These are phyloP conservation scores for Lissocephala sabroskyi DNA, from an alignment of 2,888 invertebrate genomes.

Conservation along the genomic window DNA sequence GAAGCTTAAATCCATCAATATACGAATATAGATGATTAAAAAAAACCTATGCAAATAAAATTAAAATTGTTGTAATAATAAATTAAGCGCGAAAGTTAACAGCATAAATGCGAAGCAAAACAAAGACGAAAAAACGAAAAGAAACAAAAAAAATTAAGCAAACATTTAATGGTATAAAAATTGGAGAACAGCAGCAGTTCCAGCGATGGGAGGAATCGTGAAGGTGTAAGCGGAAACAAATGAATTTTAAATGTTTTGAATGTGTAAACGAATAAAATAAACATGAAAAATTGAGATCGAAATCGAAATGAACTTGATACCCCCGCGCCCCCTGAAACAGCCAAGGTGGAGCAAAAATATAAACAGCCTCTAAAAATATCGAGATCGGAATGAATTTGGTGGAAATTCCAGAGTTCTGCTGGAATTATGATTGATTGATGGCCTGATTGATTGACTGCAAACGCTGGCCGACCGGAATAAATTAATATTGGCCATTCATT, in stretches of 20 bases:
- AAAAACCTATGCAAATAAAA: not conserved
- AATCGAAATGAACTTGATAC: not conserved
- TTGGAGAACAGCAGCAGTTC: conserved; percentile 9
- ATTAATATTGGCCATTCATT: too few species aligned
- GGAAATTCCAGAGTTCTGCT: too few species aligned
- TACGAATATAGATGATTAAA: too few species aligned
- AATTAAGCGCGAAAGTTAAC: conserved; percentile 56
- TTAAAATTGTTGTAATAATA: conserved; percentile 5
- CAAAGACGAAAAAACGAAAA: conserved; percentile 6
- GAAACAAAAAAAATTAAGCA: not conserved
- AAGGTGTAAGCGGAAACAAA: conserved; percentile 5
- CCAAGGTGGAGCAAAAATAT: too few species aligned
- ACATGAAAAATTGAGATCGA: conserved; percentile 12
- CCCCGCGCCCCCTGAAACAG: too few species aligned
- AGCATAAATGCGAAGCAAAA: conserved; percentile 50
- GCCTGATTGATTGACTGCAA: too few species aligned
- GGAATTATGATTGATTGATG: too few species aligned
- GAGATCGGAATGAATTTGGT: too few species aligned
- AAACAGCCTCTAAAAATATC: too few species aligned
- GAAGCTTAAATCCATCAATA: not conserved
- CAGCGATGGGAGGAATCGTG: conserved; percentile 9
- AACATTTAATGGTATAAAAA: conserved; percentile 6
- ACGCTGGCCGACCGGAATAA: too few species aligned
- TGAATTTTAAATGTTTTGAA: conserved; percentile 59
- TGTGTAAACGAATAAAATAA: conserved; percentile 38